These are phyloP conservation scores for Sebastes hubbsi DNA, from an alignment of 2,797 vertebrate species.

Conservation along the genomic window DNA sequence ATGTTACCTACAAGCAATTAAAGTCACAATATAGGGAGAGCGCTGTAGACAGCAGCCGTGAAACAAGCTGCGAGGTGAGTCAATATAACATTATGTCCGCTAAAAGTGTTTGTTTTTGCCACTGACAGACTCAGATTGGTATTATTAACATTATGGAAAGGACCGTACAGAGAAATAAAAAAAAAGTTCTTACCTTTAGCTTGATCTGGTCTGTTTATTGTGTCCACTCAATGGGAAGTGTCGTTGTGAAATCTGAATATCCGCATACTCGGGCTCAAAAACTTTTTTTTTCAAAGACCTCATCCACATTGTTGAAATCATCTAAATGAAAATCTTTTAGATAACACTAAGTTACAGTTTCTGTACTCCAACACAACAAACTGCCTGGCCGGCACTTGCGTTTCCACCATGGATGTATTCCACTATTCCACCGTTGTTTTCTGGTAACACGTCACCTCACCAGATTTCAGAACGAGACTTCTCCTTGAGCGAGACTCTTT, in stretches of 20 bases:
- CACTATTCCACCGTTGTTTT: background rate
- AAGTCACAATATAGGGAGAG: constrained; percentile 52
- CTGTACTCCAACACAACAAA: no score
- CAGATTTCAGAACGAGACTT: no score
- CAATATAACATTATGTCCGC: background rate
- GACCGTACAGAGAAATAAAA: background rate
- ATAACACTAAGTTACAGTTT: no score
- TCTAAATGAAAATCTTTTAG: no score
- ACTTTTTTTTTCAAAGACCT: rapidly evolving
- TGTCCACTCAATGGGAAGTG: background rate
- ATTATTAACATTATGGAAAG: no score
- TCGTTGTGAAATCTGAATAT: background rate
- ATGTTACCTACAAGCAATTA: constrained; percentile 74
- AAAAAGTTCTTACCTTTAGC: background rate
- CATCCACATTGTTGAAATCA: background rate
- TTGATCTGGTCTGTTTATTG: background rate
- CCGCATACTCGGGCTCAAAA: background rate
- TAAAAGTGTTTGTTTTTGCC: background rate
- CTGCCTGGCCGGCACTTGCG: no score
- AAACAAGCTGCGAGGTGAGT: background rate
- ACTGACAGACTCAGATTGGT: background rate
- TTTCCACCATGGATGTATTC: background rate
- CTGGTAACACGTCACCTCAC: background rate
- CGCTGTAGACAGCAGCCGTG: no score
- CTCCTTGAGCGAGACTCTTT: no score